Conservation (phyloP, 2,888 invertebrate genomes). For the Ceramica pisi region DNA sequence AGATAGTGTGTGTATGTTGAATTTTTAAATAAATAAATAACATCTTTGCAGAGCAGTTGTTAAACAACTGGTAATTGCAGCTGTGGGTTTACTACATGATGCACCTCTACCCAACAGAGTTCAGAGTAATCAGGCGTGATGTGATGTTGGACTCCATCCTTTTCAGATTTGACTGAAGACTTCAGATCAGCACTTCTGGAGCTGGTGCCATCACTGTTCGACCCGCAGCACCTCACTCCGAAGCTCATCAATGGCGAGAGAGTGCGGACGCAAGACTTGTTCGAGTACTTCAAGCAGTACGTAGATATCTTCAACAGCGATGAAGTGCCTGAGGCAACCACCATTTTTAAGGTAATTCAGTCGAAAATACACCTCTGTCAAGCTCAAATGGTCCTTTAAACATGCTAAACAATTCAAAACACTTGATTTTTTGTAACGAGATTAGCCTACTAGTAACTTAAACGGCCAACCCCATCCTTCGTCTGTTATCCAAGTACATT, state of each 20-base stretch:
- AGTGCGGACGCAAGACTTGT: slow-evolving; percentile 96
- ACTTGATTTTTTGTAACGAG: too few species aligned
- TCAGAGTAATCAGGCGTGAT: not conserved
- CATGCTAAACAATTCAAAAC: too few species aligned
- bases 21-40: too few species aligned
- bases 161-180: slow-evolving; percentile 96
- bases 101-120: not conserved
- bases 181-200: slow-evolving; percentile 96
- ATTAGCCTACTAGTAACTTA: too few species aligned
- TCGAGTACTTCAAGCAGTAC: slow-evolving; percentile 99
- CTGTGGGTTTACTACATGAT: not conserved
- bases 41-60: too few species aligned
- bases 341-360: slow-evolving; percentile 94
- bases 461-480: too few species aligned
- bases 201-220: slow-evolving; percentile 96
- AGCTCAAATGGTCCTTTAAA: not conserved
- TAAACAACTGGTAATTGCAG: too few species aligned
- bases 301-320: slow-evolving; percentile 99
- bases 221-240: slow-evolving; percentile 96
- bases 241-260: slow-evolving; percentile 98
- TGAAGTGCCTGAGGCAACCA: slow-evolving; percentile 99
- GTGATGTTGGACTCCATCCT: not conserved
- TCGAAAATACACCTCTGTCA: not conserved
- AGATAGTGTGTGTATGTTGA: too few species aligned
- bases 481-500: too few species aligned